A percentile compares a stretch with the other conserved stretches of the same genome.
These are phyloP conservation scores for Polydrusus pterygomalis DNA, from an alignment of 2,888 invertebrate genomes.

Conservation along the genomic window DNA sequence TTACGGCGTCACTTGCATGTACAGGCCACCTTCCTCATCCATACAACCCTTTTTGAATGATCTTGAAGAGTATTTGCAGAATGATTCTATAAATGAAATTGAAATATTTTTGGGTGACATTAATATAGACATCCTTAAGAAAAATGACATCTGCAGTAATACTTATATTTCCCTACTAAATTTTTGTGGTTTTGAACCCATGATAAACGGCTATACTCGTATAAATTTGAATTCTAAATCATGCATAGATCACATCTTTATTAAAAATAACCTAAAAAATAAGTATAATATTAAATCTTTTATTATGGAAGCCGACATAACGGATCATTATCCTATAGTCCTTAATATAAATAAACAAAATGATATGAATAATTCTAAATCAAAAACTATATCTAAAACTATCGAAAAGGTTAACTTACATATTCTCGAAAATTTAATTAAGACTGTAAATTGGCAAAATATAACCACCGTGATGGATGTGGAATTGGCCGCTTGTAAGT, in stretches of 20 bases:
- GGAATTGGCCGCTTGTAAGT: background rate
- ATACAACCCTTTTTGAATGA: conserved; percentile 20
- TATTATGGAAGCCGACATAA: background rate
- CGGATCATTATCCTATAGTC: background rate
- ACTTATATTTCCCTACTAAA: conserved; percentile 11
- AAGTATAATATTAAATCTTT: conserved; percentile 8
- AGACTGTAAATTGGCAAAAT: background rate
- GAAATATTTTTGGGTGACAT: conserved; percentile 31
- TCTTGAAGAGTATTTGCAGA: background rate
- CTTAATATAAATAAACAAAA: background rate
- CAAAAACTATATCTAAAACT: background rate
- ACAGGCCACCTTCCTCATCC: conserved; percentile 27
- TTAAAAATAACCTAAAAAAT: conserved; percentile 18
- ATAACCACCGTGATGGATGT: background rate
- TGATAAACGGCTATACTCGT: conserved; percentile 12
- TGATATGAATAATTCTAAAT: background rate
- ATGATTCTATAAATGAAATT: conserved; percentile 21
- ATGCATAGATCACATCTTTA: conserved; percentile 31
- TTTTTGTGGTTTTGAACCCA: background rate
- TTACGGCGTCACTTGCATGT: conserved; percentile 25
- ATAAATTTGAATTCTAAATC: conserved; percentile 9
- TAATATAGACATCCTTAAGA: conserved; percentile 17
- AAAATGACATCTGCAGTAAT: conserved; percentile 1
- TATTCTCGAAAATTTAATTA: background rate
- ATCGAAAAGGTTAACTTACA: background rate